A percentile compares a stretch with the other conserved stretches of the same genome.
Conservation (phyloP, 2,888 invertebrate species). For the Dicyrtomina minuta region DNA sequence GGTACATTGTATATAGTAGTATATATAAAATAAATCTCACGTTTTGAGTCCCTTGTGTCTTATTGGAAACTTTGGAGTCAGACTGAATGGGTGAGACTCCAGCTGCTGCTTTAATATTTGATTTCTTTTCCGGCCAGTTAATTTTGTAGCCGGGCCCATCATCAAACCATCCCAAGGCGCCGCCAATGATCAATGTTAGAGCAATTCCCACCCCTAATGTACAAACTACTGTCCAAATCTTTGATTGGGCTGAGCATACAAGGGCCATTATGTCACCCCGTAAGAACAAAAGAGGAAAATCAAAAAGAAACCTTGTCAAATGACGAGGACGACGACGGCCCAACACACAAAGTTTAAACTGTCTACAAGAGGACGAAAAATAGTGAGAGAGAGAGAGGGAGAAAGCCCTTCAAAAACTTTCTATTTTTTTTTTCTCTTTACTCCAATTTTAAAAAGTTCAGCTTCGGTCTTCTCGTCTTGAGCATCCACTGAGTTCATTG, state of each 20-base stretch:
- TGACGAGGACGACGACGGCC: no score
- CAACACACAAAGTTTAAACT: no score
- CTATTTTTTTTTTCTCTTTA: no score
- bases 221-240: conserved; percentile 65
- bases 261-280: conserved; percentile 63
- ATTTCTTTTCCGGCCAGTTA: conserved; percentile 31
- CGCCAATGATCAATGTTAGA: conserved; percentile 54
- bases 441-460: no score
- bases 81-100: conserved; percentile 27
- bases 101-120: neutral
- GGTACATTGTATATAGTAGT: no score
- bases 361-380: no score
- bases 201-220: conserved; percentile 56
- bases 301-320: no score
- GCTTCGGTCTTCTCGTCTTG: no score
- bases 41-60: conserved; percentile 10
- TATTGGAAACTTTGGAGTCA: conserved; percentile 9
- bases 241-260: conserved; percentile 66
- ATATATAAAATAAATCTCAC: no score
- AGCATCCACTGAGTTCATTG: no score
- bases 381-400: no score
- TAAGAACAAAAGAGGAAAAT: neutral
- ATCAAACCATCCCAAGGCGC: conserved; percentile 65
- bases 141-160: conserved; percentile 12
- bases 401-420: no score